Evolutionary conservation across 2,797 vertebrate species (phyloP).

Genomic region (Sphenopsis melanotis): DNA sequence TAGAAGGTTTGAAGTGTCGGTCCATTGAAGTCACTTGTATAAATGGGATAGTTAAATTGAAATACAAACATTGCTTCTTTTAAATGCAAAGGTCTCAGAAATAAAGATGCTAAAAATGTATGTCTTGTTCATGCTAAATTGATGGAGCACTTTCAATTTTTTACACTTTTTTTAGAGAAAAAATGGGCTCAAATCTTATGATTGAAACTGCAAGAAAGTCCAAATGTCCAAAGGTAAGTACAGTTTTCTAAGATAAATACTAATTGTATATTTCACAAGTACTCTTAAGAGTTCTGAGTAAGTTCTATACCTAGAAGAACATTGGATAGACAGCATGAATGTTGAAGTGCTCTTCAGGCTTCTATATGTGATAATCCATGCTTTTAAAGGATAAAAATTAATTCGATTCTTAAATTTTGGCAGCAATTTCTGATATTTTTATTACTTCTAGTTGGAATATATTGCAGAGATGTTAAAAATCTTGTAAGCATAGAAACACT

Average conservation of each 20-base stretch:
- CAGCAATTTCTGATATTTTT: background rate
- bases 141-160: background rate
- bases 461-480: background rate
- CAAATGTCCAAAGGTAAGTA: slow-evolving; percentile 89
- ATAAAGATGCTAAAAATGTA: background rate
- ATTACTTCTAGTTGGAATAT: background rate
- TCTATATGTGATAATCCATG: background rate
- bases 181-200: slow-evolving; percentile 91
- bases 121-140: background rate
- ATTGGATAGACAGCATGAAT: background rate
- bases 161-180: slow-evolving; percentile 81
- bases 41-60: background rate
- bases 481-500: background rate
- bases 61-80: background rate
- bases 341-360: background rate
- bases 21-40: background rate
- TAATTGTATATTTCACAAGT: background rate
- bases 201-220: slow-evolving; percentile 93
- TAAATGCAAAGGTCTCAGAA: background rate
- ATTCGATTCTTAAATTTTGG: background rate
- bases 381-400: background rate
- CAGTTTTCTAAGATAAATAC: background rate
- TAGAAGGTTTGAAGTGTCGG: background rate
- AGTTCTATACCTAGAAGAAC: background rate
- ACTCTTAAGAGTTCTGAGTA: background rate